A percentile compares a stretch with the other conserved stretches of the same genome.
These are phyloP conservation scores for Brenthis daphne DNA, from an alignment of 2,888 invertebrate genomes.

Conservation along the genomic window DNA sequence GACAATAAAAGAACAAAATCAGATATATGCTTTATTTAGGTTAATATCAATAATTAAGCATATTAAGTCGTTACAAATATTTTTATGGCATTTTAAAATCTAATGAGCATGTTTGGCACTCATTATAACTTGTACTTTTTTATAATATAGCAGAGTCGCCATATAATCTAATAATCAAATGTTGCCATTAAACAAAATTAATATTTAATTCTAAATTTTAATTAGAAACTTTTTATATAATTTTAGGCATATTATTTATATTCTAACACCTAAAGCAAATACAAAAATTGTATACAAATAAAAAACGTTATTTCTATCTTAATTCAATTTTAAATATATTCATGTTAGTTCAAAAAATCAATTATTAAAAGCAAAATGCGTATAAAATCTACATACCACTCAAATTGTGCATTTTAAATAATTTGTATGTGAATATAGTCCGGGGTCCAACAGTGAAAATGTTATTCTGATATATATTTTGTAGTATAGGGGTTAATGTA, in stretches of 20 bases:
- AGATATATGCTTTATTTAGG: slow-evolving; percentile 25
- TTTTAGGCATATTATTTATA: not conserved
- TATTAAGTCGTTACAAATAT: not conserved
- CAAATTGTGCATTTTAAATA: not conserved
- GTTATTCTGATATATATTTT: too few relatives aligned
- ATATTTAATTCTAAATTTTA: slow-evolving; percentile 1
- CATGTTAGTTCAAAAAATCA: too few relatives aligned
- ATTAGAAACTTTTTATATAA: not conserved
- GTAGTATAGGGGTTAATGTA: too few relatives aligned
- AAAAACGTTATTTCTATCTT: not conserved
- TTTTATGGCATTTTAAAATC: slow-evolving; percentile 6
- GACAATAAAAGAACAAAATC: slow-evolving; percentile 28
- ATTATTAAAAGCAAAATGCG: not conserved
- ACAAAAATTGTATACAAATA: not conserved
- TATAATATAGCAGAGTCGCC: not conserved
- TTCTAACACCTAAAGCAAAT: not conserved
- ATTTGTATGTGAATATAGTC: not conserved
- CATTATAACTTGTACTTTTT: not conserved
- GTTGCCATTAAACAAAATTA: slow-evolving; percentile 4
- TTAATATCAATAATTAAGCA: not conserved
- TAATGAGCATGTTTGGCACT: slow-evolving; percentile 4
- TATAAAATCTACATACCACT: slow-evolving; percentile 6
- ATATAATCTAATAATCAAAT: not conserved
- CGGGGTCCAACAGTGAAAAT: too few relatives aligned
- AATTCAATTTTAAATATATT: not conserved